A percentile compares a stretch with the other conserved stretches of the same genome.
These are phyloP conservation scores for Euplexia lucipara DNA, from an alignment of 2,888 invertebrate genomes.

Conservation along the genomic window DNA sequence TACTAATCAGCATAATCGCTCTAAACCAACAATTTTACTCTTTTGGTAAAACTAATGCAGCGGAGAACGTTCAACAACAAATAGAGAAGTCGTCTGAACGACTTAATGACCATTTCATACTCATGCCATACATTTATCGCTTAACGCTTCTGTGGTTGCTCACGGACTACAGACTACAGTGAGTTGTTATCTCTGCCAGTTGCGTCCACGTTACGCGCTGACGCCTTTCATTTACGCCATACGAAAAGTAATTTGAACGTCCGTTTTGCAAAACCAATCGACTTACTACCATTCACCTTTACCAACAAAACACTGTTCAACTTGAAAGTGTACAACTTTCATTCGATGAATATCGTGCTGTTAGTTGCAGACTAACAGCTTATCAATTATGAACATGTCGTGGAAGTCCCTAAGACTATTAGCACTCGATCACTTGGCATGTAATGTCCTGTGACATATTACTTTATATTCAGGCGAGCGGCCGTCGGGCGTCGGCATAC, in stretches of 20 bases:
- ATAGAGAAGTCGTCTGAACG: slow-evolving; percentile 43
- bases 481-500: slow-evolving; percentile 77
- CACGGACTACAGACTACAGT: slow-evolving; percentile 60
- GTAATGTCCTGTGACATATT: slow-evolving; percentile 81
- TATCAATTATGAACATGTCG: slow-evolving; percentile 61
- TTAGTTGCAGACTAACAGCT: slow-evolving; percentile 24
- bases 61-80: slow-evolving; percentile 37
- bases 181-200: slow-evolving; percentile 77
- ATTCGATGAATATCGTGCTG: slow-evolving; percentile 29
- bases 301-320: slow-evolving; percentile 43
- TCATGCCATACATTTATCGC: slow-evolving; percentile 65
- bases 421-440: slow-evolving; percentile 76
- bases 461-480: slow-evolving; percentile 84
- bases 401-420: slow-evolving; percentile 69
- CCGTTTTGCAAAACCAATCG: slow-evolving; percentile 78
- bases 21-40: slow-evolving; percentile 28
- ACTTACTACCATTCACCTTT: slow-evolving; percentile 58
- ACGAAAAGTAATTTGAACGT: slow-evolving; percentile 77
- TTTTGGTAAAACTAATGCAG: slow-evolving; percentile 44
- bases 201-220: slow-evolving; percentile 81
- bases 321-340: slow-evolving; percentile 45
- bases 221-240: slow-evolving; percentile 81
- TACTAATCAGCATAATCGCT: slow-evolving; percentile 29
- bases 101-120: slow-evolving; percentile 52
- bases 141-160: slow-evolving; percentile 71